These are phyloP conservation scores for Peribatodes rhomboidaria DNA, from an alignment of 2,888 invertebrate genomes.

Conservation along the genomic window DNA sequence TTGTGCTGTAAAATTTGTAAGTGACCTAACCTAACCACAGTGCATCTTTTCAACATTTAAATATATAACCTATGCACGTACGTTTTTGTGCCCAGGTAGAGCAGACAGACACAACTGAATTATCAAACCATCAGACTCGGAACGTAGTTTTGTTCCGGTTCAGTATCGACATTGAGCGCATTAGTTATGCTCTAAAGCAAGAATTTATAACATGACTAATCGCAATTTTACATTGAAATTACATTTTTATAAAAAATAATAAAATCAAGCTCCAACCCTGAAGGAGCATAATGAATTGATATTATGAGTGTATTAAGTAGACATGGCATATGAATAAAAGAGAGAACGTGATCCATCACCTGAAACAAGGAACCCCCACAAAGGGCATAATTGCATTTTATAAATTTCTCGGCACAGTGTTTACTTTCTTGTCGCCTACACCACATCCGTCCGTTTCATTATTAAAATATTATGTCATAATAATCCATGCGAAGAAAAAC, in stretches of 20 bases:
- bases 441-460: slow-evolving; percentile 58
- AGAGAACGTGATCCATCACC: slow-evolving; percentile 51
- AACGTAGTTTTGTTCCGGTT: slow-evolving; percentile 64
- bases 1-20: background rate
- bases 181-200: slow-evolving; percentile 60
- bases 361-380: slow-evolving; percentile 37
- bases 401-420: slow-evolving; percentile 35
- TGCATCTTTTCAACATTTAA: background rate
- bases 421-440: slow-evolving; percentile 56
- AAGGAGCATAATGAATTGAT: slow-evolving; percentile 46
- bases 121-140: slow-evolving; percentile 56
- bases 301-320: slow-evolving; percentile 37
- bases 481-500: slow-evolving; percentile 68
- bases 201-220: slow-evolving; percentile 61
- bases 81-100: slow-evolving; percentile 10
- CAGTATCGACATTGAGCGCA: slow-evolving; percentile 65
- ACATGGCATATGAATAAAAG: slow-evolving; percentile 27
- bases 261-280: slow-evolving; percentile 27
- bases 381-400: slow-evolving; percentile 39
- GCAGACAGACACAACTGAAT: slow-evolving; percentile 39
- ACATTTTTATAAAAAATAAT: too few species aligned
- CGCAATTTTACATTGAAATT: slow-evolving; percentile 50
- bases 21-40: background rate
- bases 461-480: slow-evolving; percentile 70
- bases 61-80: too few species aligned